These are phyloP conservation scores for Anomalospiza imberbis DNA, from an alignment of 2,797 vertebrate species.

Conservation along the genomic window DNA sequence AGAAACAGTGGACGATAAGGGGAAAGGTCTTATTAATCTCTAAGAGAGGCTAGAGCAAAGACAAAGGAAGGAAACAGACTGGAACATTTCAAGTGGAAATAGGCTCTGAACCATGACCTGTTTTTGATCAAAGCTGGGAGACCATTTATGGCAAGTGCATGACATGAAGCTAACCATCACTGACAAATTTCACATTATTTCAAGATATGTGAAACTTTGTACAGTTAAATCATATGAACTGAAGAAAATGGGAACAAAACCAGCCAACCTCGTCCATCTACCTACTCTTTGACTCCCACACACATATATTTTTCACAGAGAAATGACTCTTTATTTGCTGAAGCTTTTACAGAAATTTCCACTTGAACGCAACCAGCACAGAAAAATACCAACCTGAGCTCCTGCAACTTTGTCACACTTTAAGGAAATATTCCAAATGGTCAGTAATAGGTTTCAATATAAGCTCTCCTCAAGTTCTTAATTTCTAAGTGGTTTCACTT, in stretches of 20 bases:
- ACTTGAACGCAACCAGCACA: not conserved
- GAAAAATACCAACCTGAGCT: not conserved
- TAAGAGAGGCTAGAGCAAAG: not conserved
- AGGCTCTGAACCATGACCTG: not conserved
- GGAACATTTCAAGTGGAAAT: not conserved
- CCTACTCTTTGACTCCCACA: not conserved
- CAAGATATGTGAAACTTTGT: not conserved
- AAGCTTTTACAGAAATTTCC: not conserved
- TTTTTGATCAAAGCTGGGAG: not conserved
- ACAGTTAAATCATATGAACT: not conserved
- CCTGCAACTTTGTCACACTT: not conserved
- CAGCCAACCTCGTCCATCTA: not conserved
- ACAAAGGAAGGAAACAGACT: not conserved
- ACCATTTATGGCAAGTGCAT: not conserved
- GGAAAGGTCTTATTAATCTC: not conserved
- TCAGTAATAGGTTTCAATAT: not conserved
- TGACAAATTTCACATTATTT: not conserved
- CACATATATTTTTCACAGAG: not conserved
- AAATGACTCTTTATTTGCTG: not conserved
- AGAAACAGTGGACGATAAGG: not conserved
- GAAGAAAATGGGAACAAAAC: not conserved
- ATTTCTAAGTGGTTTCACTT: not conserved
- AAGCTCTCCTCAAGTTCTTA: not conserved
- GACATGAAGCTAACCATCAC: not conserved
- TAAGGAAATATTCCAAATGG: not conserved